Conservation (phyloP, 2,888 invertebrate genomes). For the Drosophila anceps region DNA sequence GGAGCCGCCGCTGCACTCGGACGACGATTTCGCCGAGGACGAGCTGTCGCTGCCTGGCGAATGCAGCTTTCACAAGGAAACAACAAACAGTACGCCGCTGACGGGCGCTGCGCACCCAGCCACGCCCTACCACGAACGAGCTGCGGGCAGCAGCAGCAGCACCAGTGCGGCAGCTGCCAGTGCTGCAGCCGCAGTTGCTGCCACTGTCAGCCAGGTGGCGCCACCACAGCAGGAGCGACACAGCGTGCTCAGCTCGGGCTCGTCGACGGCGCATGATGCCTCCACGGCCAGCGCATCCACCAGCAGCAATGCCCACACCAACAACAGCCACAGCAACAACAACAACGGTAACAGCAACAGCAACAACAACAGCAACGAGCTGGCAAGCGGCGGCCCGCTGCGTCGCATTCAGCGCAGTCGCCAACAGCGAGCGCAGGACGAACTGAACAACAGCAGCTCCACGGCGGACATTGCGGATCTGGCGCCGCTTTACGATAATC, state of each 20-base stretch:
- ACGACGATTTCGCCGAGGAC: constrained; percentile 94
- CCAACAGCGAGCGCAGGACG: constrained; percentile 59
- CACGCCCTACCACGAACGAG: constrained; percentile 75
- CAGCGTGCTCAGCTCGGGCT: constrained; percentile 84
- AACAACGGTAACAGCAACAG: constrained; percentile 39
- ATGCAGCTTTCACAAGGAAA: constrained; percentile 82
- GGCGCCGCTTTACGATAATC: constrained; percentile 83
- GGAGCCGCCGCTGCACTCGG: constrained; percentile 89
- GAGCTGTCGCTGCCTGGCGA: constrained; percentile 89
- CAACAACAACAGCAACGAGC: constrained; percentile 25
- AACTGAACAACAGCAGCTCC: constrained; percentile 74
- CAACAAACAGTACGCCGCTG: constrained; percentile 32
- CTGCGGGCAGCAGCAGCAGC: constrained; percentile 45
- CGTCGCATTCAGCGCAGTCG: constrained; percentile 58
- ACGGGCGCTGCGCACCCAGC: constrained; percentile 34
- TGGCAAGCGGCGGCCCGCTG: constrained; percentile 21
- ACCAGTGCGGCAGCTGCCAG: constrained; percentile 28
- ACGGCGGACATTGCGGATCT: constrained; percentile 75
- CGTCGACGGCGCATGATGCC: constrained; percentile 81
- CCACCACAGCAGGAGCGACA: constrained; percentile 79
- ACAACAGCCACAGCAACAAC: too few species aligned
- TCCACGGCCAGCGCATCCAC: constrained; percentile 81
- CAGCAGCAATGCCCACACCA: constrained; percentile 52
- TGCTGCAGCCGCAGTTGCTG: constrained; percentile 36
- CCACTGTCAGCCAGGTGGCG: constrained; percentile 2